Base-by-base conservation (phyloP, 2,113 vertebrate genomes). In the Engystomops pustulosus region DNA sequence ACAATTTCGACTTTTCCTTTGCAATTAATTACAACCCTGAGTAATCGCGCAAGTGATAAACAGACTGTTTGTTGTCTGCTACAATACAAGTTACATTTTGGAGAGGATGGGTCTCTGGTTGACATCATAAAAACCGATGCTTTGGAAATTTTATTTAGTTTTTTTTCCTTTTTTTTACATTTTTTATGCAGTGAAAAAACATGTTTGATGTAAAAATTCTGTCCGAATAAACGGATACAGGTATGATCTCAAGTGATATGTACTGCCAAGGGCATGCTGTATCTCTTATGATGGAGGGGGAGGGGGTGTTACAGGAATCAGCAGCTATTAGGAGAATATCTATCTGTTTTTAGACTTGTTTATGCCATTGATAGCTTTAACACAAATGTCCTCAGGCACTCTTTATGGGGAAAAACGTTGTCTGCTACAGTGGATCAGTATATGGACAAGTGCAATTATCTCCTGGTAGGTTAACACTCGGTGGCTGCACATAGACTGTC, bases 281-380 rank as follows among this genome's bases (percentile, higher is more conserved):
- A 27, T 77, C 38, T 77, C 44, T 15, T 78, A 58, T 71, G 65
- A 62, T 10, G 27, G 67, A 15, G n/a, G n/a, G 32, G 32, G 14
- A 68, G 44, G 20, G 30, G 34, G 14, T n/a, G 32, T 77, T 84
- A 77, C 71, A 76, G 45, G 34, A 47, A 65, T 47, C 27, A n/a
- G 62, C 67, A 41, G 62, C 62, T 68, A 58, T 79, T 84, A 70
- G 36, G 47, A 84, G 60, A 58, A n/a, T 47, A 58, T 84, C 72
- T 69, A 69, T 25, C 15, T 18, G 58, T 68, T 79, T 55, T 47
- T 79, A 32, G 18, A 45, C 38, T 65, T 83, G 81, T 84, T 77
- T 79, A 79, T 84, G 74, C 74, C 75, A 79, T 68, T 17, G 76
- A 84, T 67, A 36, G 58, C 69, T 84, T 69, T 36, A 84, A 68